Evolutionary conservation across 1,140 invertebrate genomes (phyloP).

Genomic region (Bathynomus jamesi): DNA sequence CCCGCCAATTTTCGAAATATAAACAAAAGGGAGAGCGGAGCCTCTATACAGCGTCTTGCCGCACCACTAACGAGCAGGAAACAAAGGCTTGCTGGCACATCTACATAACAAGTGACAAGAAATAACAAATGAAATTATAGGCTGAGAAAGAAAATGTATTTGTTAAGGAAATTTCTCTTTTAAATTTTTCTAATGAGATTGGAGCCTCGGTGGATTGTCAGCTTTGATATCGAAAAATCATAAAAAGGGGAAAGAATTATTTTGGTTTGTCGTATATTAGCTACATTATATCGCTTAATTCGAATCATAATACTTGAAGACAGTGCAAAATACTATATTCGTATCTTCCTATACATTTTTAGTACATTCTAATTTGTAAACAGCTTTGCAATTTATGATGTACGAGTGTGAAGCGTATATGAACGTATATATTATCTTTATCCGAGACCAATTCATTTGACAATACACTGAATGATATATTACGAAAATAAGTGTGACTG

Average conservation of each 20-base stretch:
- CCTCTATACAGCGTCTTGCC: background rate
- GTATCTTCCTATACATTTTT: too few relatives aligned
- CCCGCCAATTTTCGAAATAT: background rate
- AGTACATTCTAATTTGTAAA: too few relatives aligned
- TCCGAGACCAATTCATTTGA: too few relatives aligned
- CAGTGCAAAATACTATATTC: too few relatives aligned
- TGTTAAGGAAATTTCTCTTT: background rate
- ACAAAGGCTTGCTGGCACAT: background rate
- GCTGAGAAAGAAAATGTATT: background rate
- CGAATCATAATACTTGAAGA: too few relatives aligned
- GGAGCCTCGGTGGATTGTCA: background rate
- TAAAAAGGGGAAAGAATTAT: background rate
- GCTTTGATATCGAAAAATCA: background rate
- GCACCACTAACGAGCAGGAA: background rate
- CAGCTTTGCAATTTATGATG: too few relatives aligned
- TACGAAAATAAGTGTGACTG: too few relatives aligned
- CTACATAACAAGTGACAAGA: background rate
- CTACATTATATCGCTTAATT: background rate
- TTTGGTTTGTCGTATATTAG: background rate
- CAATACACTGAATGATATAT: too few relatives aligned
- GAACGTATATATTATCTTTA: too few relatives aligned
- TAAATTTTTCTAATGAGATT: slow-evolving; percentile 1
- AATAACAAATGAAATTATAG: slow-evolving; percentile 1
- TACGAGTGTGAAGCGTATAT: too few relatives aligned
- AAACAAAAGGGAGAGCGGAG: background rate